These are phyloP conservation scores for Myotis daubentonii DNA, from an alignment of 2,797 vertebrate species.

Conservation along the genomic window DNA sequence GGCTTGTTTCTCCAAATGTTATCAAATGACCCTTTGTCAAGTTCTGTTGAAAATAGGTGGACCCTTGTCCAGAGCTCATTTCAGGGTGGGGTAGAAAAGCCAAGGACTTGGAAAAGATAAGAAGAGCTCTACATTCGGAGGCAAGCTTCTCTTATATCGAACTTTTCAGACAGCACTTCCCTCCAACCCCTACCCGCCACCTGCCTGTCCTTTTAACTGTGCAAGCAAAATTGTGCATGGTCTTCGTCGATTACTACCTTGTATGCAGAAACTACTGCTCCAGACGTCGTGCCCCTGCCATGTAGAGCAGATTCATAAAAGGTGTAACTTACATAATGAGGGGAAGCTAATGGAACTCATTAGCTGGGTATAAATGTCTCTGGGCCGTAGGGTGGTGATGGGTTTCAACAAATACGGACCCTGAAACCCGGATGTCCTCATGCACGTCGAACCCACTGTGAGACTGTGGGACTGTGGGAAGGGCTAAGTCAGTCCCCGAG, in stretches of 20 bases:
- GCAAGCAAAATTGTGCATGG: slow-evolving; percentile 91
- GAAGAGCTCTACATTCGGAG: slow-evolving; percentile 75
- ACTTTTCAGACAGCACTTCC: slow-evolving; percentile 79
- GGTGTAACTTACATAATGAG: slow-evolving; percentile 93
- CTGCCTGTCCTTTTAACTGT: slow-evolving; percentile 78
- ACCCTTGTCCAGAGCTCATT: slow-evolving; percentile 78
- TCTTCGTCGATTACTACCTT: slow-evolving; percentile 86
- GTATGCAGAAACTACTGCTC: slow-evolving; percentile 87
- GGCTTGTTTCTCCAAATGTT: slow-evolving; percentile 70
- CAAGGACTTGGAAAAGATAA: slow-evolving; percentile 81
- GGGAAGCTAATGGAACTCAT: slow-evolving; percentile 91
- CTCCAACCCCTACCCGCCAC: slow-evolving; percentile 48
- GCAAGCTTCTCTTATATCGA: slow-evolving; percentile 77
- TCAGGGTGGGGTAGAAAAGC: slow-evolving; percentile 78
- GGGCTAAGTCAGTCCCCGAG: slow-evolving; percentile 64
- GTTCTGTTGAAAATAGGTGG: slow-evolving; percentile 74
- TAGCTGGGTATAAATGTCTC: slow-evolving; percentile 86
- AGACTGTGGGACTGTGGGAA: slow-evolving; percentile 81
- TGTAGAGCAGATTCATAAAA: slow-evolving; percentile 86
- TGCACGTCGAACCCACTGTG: slow-evolving; percentile 84
- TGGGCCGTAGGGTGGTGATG: slow-evolving; percentile 81
- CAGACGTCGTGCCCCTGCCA: slow-evolving; percentile 89
- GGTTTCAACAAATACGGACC: slow-evolving; percentile 79
- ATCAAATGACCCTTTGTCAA: slow-evolving; percentile 75
- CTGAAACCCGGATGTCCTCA: slow-evolving; percentile 88